Conservation (phyloP, 2,113 vertebrate species). For the Melanocharis versteri region DNA sequence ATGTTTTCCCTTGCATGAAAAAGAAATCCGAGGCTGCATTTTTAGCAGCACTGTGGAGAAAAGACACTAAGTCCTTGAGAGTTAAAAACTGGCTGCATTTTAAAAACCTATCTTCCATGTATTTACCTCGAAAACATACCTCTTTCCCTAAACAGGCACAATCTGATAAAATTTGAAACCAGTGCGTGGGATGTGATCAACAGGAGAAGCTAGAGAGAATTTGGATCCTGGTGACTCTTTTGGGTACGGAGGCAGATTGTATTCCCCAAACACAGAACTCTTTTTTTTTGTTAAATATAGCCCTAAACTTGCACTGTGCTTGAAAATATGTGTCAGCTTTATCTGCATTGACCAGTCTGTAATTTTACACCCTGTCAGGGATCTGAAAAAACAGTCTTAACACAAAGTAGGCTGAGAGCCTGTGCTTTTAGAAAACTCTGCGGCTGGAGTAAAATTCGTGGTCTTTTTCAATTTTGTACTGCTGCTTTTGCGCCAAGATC, state of each 20-base stretch:
- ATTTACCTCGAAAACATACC: neutral
- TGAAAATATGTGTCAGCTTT: constrained; percentile 14
- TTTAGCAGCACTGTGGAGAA: neutral
- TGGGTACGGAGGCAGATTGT: neutral
- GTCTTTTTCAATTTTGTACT: neutral
- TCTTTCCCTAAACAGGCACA: neutral
- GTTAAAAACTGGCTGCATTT: neutral
- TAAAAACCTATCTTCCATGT: neutral
- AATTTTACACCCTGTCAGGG: constrained; percentile 33
- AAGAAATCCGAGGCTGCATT: neutral
- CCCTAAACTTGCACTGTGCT: constrained; percentile 1
- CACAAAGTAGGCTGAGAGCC: neutral
- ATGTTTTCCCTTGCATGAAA: neutral
- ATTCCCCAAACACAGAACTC: constrained; percentile 23
- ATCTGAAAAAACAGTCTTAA: neutral
- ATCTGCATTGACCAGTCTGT: constrained; percentile 28
- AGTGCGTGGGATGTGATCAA: neutral
- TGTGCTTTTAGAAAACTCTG: neutral
- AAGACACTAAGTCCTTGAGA: neutral
- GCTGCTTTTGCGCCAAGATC: neutral
- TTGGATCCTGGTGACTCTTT: neutral
- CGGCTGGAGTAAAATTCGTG: neutral
- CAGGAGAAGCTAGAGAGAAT: neutral
- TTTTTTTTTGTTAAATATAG: constrained; percentile 55
- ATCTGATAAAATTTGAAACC: neutral